Conservation (phyloP, 2,113 vertebrate genomes). For the Brachirus orientalis region DNA sequence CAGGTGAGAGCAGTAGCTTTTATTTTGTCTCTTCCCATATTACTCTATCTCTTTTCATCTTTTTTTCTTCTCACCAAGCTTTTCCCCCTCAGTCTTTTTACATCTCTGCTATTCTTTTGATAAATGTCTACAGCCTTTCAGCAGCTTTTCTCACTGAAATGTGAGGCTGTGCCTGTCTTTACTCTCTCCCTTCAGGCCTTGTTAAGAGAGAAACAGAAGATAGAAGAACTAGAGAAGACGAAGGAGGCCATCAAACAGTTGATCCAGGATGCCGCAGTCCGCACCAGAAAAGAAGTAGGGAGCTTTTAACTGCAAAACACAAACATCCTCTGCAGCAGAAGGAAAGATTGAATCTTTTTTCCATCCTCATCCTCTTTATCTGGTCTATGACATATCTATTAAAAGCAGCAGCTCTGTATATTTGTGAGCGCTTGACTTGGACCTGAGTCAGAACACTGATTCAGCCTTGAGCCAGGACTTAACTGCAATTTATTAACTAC, state of each 20-base stretch:
- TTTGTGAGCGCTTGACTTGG: not conserved
- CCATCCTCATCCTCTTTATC: too few relatives aligned
- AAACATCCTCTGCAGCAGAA: not conserved
- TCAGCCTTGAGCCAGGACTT: too few relatives aligned
- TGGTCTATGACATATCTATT: not conserved
- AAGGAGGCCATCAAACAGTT: constrained; percentile 86
- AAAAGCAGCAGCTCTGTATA: constrained; percentile 2
- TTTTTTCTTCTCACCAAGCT: not conserved
- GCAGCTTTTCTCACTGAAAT: constrained; percentile 8
- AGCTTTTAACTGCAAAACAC: not conserved
- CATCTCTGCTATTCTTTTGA: not conserved
- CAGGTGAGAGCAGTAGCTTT: constrained; percentile 84
- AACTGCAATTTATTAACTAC: too few relatives aligned
- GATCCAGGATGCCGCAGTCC: constrained; percentile 83
- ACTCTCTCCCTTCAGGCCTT: constrained; percentile 81
- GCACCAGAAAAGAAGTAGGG: constrained; percentile 86
- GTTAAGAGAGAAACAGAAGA: constrained; percentile 89
- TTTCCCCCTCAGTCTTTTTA: not conserved
- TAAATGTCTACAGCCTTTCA: constrained; percentile 10
- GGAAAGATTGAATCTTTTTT: not conserved
- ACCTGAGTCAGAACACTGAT: too few relatives aligned
- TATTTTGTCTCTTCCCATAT: not conserved
- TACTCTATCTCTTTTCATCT: not conserved
- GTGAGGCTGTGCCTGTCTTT: not conserved
- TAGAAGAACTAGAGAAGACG: constrained; percentile 87